Conservation (phyloP, 2,888 invertebrate species). For the Tyria jacobaeae region DNA sequence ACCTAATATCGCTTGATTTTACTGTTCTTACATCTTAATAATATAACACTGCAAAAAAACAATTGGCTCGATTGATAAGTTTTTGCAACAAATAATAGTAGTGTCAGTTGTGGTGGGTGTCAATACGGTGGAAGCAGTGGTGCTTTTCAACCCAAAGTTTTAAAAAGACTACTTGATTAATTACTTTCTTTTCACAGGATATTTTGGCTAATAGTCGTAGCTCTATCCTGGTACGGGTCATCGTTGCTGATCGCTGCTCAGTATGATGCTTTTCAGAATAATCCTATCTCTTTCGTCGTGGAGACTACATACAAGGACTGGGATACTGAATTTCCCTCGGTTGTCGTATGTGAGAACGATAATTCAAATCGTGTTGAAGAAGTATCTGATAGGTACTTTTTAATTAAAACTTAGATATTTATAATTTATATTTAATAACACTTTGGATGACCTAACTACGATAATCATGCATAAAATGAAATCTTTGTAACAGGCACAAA, state of each 20-base stretch:
- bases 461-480: too few species aligned
- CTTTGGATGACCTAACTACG: too few species aligned
- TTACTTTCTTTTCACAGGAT: conserved; percentile 70
- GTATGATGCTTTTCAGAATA: conserved; percentile 88
- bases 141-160: background rate
- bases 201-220: conserved; percentile 88
- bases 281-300: conserved; percentile 92
- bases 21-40: too few species aligned
- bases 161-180: background rate
- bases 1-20: too few species aligned
- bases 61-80: too few species aligned
- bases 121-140: background rate
- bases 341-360: conserved; percentile 91
- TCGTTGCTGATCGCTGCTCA: conserved; percentile 85
- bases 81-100: too few species aligned
- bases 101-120: too few species aligned
- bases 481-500: too few species aligned
- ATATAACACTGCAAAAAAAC: too few species aligned
- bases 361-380: conserved; percentile 89
- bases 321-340: conserved; percentile 91
- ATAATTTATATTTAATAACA: too few species aligned
- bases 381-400: conserved; percentile 87
- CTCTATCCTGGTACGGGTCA: conserved; percentile 88
- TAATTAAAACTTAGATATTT: background rate
- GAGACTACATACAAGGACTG: conserved; percentile 92